Conservation (phyloP, 2,797 vertebrate species). For the Novumbra hubbsi region DNA sequence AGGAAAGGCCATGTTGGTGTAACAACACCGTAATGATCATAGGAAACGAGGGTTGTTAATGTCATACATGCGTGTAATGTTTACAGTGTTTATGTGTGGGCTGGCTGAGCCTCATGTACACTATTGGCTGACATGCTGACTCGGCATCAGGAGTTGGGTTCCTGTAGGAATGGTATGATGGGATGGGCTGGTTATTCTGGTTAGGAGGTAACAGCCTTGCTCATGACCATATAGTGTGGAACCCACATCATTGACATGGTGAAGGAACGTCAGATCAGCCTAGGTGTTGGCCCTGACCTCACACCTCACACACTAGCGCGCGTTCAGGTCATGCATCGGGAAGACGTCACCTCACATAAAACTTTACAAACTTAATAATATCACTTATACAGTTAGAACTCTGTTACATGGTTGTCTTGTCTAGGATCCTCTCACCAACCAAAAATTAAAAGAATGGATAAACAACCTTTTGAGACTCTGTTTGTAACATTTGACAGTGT, state of each 20-base stretch:
- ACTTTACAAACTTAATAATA: too few relatives aligned
- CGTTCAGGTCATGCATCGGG: constrained; percentile 25
- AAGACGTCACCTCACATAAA: constrained; percentile 27
- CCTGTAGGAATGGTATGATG: constrained; percentile 21
- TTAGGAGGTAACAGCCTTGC: constrained; percentile 45
- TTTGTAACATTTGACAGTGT: too few relatives aligned
- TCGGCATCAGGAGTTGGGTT: constrained; percentile 22
- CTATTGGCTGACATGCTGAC: neutral
- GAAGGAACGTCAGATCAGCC: neutral
- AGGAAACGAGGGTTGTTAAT: neutral
- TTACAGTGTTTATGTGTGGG: neutral
- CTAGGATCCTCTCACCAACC: too few relatives aligned
- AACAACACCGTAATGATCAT: neutral
- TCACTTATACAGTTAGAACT: too few relatives aligned
- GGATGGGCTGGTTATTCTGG: constrained; percentile 28
- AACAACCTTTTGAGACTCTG: too few relatives aligned
- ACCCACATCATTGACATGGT: neutral
- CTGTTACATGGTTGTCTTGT: too few relatives aligned
- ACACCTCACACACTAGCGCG: constrained; percentile 9
- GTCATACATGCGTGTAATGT: neutral
- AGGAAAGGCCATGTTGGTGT: neutral
- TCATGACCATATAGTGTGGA: neutral
- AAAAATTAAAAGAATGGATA: too few relatives aligned
- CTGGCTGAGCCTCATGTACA: constrained; percentile 1
- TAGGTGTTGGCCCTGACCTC: neutral